Conservation (phyloP, 1,140 invertebrate species). For the Eriocheir sinensis region DNA sequence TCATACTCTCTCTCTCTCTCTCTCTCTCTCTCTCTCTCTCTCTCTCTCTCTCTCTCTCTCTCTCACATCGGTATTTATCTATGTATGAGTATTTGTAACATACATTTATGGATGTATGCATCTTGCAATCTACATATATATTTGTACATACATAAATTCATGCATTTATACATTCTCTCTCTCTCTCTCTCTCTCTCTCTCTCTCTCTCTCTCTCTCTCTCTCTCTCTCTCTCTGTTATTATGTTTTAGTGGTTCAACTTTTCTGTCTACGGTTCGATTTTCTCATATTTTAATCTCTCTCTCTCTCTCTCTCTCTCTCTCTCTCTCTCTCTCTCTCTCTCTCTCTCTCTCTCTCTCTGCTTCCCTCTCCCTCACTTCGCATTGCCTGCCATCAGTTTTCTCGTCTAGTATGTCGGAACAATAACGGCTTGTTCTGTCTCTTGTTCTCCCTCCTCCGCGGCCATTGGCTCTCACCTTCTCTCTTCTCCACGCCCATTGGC, state of each 20-base stretch:
- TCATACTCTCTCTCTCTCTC: conserved; percentile 16
- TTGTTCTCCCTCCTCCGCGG: conserved; percentile 45
- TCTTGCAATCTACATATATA: no score
- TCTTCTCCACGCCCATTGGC: not conserved
- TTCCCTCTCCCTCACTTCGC: conserved; percentile 53
- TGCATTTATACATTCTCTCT: not conserved
- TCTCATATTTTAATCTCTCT: not conserved
- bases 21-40: conserved; percentile 34
- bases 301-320: not conserved
- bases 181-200: conserved; percentile 18
- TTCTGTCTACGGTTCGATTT: not conserved
- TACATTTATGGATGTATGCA: no score
- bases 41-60: conserved; percentile 42
- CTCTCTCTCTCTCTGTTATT: conserved; percentile 49
- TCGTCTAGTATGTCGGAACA: conserved; percentile 67
- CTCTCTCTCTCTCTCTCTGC: conserved; percentile 28
- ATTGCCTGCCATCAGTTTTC: conserved; percentile 66
- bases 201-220: conserved; percentile 33
- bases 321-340: not conserved
- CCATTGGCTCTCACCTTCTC: not conserved
- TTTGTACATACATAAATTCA: no score
- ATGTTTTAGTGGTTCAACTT: no score
- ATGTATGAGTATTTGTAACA: no score
- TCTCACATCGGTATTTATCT: not conserved
- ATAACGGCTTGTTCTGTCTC: conserved; percentile 61